Percentiles rank a stretch among this genome's conserved stretches.
phyloP scores from a whole-genome alignment of 1,140 invertebrate genomes.

The Drosophila obscura region DNA sequence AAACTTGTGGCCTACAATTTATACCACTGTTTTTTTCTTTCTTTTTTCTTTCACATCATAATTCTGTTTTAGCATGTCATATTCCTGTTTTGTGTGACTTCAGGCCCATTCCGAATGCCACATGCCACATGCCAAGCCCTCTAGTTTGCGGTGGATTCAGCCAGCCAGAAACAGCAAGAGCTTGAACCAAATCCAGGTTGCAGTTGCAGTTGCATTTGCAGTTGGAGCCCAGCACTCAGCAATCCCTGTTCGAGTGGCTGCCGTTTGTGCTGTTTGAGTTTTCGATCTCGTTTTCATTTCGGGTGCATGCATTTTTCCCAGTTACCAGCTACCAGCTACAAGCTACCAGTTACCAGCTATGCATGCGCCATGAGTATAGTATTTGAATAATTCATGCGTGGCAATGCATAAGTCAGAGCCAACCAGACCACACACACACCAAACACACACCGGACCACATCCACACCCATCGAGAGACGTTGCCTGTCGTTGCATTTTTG shows the following conservation, averaged over 20 bases:
- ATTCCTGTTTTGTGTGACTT: slow-evolving; percentile 20
- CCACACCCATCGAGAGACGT: slow-evolving; percentile 19
- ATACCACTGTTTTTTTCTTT: slow-evolving; percentile 12
- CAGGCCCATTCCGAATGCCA: not conserved
- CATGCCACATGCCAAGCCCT: not conserved
- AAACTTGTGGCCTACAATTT: slow-evolving; percentile 14
- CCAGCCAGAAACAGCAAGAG: too few relatives aligned
- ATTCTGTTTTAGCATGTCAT: slow-evolving; percentile 32
- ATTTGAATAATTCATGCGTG: slow-evolving; percentile 76
- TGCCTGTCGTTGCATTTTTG: not conserved
- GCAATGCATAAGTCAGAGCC: slow-evolving; percentile 73
- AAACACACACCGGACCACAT: not conserved
- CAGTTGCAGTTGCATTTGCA: slow-evolving; percentile 22
- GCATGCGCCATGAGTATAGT: slow-evolving; percentile 47
- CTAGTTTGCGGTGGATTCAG: too few relatives aligned
- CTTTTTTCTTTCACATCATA: slow-evolving; percentile 15
- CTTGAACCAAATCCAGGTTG: not conserved
- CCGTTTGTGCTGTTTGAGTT: slow-evolving; percentile 72
- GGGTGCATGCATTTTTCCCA: slow-evolving; percentile 40
- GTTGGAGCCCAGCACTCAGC: slow-evolving; percentile 12
- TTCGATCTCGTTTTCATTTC: slow-evolving; percentile 44
- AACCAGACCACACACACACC: slow-evolving; percentile 4
- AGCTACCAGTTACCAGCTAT: slow-evolving; percentile 48
- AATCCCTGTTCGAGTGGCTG: slow-evolving; percentile 67
- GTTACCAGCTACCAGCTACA: slow-evolving; percentile 31